Evolutionary conservation across 2,797 vertebrate species (phyloP), one percentile per base, ranked within the genome.

Genomic region (Clarias laeviceps): DNA sequence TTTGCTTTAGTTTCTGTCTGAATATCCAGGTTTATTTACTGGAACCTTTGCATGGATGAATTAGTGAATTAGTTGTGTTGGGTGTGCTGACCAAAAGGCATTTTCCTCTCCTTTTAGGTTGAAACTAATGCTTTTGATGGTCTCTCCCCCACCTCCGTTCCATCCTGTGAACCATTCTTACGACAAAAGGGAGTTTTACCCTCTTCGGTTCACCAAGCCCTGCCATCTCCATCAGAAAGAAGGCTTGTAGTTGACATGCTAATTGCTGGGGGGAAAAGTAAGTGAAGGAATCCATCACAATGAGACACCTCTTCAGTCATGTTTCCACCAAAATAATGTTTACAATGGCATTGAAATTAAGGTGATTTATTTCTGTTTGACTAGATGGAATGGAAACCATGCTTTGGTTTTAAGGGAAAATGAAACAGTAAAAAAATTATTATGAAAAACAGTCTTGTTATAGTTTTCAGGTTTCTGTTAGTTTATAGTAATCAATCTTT

Each of bases 201-300:
- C 83, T 85, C 89, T 86, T 85, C 82, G 88, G 83, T 87, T 90
- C 84, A 72, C 76, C 65, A 68, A 40, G 73, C 82, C 80, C 68
- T 73, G 74, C 80, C 82, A 89, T 90, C 89, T 89, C 88, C 88
- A 90, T 90, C 83, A 88, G 87, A 90, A 90, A 87, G 89, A 88
- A 32, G 62, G 34, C 68, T 92, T 93, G 88, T 92, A 94, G 93
- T 91, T 93, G 93, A 94, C 91, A 92, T 95, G 94, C 93, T 95
- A 95, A 95, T 94, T 94, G 94, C 92, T 91, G 91, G 78, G 83
- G 91, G 78, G 83, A 87, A 83, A 84, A 85, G 84, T 82, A 70
- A 88, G 82, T 85, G 59, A 88, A 85, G 77, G 86, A 86, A 87
- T 88, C 84, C 87, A 90, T 88, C 79, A 90, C 82, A 87, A 88